Evolutionary conservation across 2,113 vertebrate species (phyloP), one percentile per base, ranked within the genome.

Genomic region (Edolisoma coerulescens): DNA sequence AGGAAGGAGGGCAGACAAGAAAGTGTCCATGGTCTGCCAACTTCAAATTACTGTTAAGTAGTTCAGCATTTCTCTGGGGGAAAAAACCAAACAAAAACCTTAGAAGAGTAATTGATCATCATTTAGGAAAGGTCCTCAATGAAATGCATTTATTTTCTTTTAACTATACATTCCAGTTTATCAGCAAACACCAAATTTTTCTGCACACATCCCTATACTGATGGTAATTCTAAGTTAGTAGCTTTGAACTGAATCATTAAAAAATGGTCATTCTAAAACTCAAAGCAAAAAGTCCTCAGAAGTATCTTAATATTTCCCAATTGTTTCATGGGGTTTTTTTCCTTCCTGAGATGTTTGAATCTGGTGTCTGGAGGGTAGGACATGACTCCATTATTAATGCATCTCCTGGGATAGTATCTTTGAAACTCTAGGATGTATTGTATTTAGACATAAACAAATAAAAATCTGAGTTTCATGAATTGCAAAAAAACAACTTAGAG

Each of bases 91-190:
- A 35, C 24, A 56, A 64, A 56, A 70, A 37, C 7, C 45, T 95
- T 92, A 89, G 89, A 96, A 91, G 93, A 91, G 44, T 69, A 96
- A 97, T 98, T 97, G 95, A 97, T 96, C 94, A 89, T 96, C 50
- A 90, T 96, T 96, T 96, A 82, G 56, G 63, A 95, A 95, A 94
- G 61, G 65, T 92, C 71, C 70, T 93, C 42, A 26, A 50, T 90
- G 45, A 95, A 95, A 65, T 77, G 19, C 54, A 59, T 85, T 94
- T 96, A 84, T 61, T 90, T 22, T 52, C 44, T 93, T 93, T 95
- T 82, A 87, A 77, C 81, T 41, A 74, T 15, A 20, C 52, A 35
- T 84, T 70, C 27, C 28, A 65, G 69, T 80, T 96, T 90, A 63
- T 78, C 52, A 91, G 52, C 21, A 95, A 95, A 41, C 76, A 74